A percentile compares a stretch with the other conserved stretches of the same genome.
These are phyloP conservation scores for Nothoprocta perdicaria DNA, from an alignment of 2,113 vertebrate species.

Conservation along the genomic window DNA sequence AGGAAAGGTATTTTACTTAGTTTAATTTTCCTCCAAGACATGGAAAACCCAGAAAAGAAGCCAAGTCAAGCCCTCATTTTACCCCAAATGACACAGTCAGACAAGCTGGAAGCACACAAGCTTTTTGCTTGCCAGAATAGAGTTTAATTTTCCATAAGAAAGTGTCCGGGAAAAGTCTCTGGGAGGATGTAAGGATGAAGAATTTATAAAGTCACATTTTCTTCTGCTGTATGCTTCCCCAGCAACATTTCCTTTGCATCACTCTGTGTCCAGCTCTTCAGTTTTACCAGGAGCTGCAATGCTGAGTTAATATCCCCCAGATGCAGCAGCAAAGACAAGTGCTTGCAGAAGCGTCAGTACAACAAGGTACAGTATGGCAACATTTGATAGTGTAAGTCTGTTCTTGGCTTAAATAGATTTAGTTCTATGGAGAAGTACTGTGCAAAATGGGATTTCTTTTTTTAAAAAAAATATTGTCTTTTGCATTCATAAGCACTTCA, in stretches of 20 bases:
- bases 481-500: not conserved
- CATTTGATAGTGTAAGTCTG: not conserved
- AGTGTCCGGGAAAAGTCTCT: not conserved
- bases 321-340: not conserved
- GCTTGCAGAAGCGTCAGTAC: not conserved
- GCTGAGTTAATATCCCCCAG: not conserved
- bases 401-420: not conserved
- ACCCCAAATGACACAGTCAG: not conserved
- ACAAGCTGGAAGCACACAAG: not conserved
- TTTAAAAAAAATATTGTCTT: not conserved
- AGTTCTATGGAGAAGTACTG: not conserved
- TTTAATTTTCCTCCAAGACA: not conserved
- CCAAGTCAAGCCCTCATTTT: not conserved
- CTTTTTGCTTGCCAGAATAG: not conserved
- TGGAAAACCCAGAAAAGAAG: not conserved
- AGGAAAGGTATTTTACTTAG: not conserved
- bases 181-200: conserved; percentile 1
- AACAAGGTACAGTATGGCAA: not conserved
- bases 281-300: not conserved
- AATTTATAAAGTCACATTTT: conserved; percentile 30
- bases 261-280: not conserved
- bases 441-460: not conserved
- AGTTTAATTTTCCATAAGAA: conserved; percentile 47
- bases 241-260: not conserved
- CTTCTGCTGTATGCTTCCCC: not conserved